Evolutionary conservation across 2,797 vertebrate species (phyloP).

Genomic region (Holocentrus rufus): DNA sequence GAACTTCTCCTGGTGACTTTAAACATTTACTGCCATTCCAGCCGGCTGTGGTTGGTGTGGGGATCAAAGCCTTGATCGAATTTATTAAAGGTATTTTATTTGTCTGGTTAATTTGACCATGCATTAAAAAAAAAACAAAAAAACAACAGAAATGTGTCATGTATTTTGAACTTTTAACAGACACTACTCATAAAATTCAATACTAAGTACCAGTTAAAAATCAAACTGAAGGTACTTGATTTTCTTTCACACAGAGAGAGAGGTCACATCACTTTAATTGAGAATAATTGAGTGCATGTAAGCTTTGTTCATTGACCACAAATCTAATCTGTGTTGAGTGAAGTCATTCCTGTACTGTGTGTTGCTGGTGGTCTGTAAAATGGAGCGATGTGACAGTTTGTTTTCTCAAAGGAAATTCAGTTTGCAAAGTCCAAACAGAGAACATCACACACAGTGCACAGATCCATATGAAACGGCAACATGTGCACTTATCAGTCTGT

Average conservation of each 20-base stretch:
- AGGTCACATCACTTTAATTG: too few relatives aligned
- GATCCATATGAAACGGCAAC: neutral
- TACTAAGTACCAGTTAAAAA: too few relatives aligned
- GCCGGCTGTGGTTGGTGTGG: neutral
- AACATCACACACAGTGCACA: too few relatives aligned
- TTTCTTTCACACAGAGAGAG: too few relatives aligned
- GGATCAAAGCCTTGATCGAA: too few relatives aligned
- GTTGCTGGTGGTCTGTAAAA: neutral
- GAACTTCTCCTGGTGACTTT: neutral
- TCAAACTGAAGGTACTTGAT: too few relatives aligned
- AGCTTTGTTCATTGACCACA: slow-evolving; percentile 3
- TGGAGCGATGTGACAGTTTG: too few relatives aligned
- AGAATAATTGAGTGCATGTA: too few relatives aligned
- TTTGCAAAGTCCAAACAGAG: too few relatives aligned
- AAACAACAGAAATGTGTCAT: too few relatives aligned
- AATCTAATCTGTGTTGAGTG: neutral
- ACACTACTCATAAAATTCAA: too few relatives aligned
- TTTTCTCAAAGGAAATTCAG: too few relatives aligned
- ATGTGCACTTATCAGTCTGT: neutral
- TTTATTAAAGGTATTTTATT: neutral
- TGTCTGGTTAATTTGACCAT: neutral
- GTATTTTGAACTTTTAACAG: neutral
- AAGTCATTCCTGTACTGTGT: neutral
- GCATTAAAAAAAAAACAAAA: neutral
- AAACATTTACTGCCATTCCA: slow-evolving; percentile 3